These are phyloP conservation scores for Manis pentadactyla DNA, from an alignment of 2,797 vertebrate species.

Conservation along the genomic window DNA sequence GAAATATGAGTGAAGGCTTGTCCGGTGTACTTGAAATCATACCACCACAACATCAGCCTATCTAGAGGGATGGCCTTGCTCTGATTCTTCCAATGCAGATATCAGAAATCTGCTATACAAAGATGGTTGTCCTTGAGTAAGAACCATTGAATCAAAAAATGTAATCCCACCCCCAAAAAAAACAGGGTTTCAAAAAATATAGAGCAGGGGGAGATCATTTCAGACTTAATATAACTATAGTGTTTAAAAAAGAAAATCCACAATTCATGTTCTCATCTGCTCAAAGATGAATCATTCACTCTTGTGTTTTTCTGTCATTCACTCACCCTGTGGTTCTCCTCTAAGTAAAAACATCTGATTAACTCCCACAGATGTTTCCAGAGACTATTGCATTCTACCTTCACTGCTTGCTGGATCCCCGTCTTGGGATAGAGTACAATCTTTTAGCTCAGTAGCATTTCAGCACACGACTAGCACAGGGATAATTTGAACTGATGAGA, in stretches of 20 bases:
- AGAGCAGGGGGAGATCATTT: neutral
- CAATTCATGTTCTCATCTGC: neutral
- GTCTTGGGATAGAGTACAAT: neutral
- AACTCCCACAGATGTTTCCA: conserved; percentile 40
- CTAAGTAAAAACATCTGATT: conserved; percentile 45
- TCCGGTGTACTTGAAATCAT: neutral
- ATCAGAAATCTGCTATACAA: neutral
- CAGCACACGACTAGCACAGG: neutral
- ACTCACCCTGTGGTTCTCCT: neutral
- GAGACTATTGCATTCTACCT: neutral
- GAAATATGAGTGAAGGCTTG: neutral
- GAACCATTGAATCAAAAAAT: neutral
- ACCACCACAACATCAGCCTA: neutral
- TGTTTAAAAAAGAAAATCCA: neutral
- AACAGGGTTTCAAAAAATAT: neutral
- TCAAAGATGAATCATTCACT: neutral
- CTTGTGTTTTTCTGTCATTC: neutral
- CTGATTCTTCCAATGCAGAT: neutral
- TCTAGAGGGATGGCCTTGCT: neutral
- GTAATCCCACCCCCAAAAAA: neutral
- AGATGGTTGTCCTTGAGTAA: neutral
- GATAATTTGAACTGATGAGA: neutral
- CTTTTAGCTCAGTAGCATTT: neutral
- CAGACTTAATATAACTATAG: neutral
- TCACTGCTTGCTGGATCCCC: neutral